These are phyloP conservation scores for Enteromius thamalakanensis DNA, from an alignment of 2,797 vertebrate species.

Conservation along the genomic window DNA sequence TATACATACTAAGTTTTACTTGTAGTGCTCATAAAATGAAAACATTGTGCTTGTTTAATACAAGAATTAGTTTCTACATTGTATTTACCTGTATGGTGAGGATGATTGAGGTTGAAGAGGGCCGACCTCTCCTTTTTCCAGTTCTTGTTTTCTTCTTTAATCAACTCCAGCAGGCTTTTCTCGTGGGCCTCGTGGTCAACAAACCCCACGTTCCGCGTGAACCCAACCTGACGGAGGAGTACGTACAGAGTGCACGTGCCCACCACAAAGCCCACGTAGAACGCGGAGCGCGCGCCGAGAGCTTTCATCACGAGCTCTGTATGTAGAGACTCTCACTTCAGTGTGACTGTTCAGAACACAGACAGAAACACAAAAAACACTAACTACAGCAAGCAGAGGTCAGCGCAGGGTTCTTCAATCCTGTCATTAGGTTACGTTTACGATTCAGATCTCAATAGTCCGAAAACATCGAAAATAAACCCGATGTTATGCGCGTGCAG, in stretches of 20 bases:
- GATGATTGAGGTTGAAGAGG: slow-evolving; percentile 79
- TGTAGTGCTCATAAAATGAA: background rate
- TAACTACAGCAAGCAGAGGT: background rate
- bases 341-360: slow-evolving; percentile 13
- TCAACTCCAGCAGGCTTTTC: slow-evolving; percentile 25
- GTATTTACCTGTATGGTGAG: slow-evolving; percentile 76
- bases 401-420: background rate
- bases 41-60: background rate
- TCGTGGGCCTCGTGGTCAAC: background rate
- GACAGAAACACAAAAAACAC: background rate
- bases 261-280: slow-evolving; percentile 78
- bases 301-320: slow-evolving; percentile 68
- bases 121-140: slow-evolving; percentile 81
- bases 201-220: slow-evolving; percentile 47
- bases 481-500: background rate
- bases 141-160: slow-evolving; percentile 61
- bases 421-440: background rate
- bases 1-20: no score
- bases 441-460: background rate
- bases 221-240: slow-evolving; percentile 72
- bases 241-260: slow-evolving; percentile 77
- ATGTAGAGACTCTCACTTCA: background rate
- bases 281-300: slow-evolving; percentile 70
- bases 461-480: no score
- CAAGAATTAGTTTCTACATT: background rate